A percentile compares a stretch with the other conserved stretches of the same genome.
These are phyloP conservation scores for Brenthis daphne DNA, from an alignment of 2,888 invertebrate species.

Conservation along the genomic window DNA sequence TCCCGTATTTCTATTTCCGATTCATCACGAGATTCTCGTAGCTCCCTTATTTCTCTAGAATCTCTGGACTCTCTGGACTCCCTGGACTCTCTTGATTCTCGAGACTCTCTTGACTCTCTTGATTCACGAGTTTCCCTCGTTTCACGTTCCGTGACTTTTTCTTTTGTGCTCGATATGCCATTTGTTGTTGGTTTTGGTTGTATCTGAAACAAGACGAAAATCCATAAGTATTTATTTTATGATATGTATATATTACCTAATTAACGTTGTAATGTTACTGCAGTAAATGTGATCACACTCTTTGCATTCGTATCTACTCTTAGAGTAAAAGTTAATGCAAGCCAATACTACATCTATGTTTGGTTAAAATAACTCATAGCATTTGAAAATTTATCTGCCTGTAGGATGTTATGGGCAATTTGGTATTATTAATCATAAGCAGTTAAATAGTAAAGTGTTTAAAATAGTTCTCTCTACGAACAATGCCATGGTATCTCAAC, in stretches of 20 bases:
- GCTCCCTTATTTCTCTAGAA: slow-evolving; percentile 47
- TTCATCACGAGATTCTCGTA: slow-evolving; percentile 61
- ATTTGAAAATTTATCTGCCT: too few species aligned
- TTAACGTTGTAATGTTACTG: too few species aligned
- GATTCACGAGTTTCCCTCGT: slow-evolving; percentile 49
- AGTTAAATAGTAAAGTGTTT: too few species aligned
- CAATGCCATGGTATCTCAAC: slow-evolving; percentile 26
- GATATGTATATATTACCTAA: too few species aligned
- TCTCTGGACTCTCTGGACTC: slow-evolving; percentile 51
- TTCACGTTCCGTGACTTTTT: slow-evolving; percentile 62
- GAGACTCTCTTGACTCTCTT: slow-evolving; percentile 50
- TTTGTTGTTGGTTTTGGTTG: slow-evolving; percentile 77
- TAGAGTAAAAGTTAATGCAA: too few species aligned
- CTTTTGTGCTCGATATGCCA: slow-evolving; percentile 66
- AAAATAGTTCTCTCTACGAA: slow-evolving; percentile 1
- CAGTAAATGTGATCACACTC: too few species aligned
- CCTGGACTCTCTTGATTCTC: slow-evolving; percentile 50
- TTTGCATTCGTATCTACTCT: too few species aligned
- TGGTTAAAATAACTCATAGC: too few species aligned
- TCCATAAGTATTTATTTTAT: background rate
- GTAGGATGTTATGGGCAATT: too few species aligned
- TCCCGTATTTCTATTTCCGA: slow-evolving; percentile 58
- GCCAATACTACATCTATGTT: too few species aligned
- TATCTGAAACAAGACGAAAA: slow-evolving; percentile 63
- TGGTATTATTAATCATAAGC: too few species aligned